Percentiles rank a stretch among this genome's conserved stretches.
These are phyloP conservation scores for Stegana nigrithorax DNA, from an alignment of 2,888 invertebrate genomes.

Conservation along the genomic window DNA sequence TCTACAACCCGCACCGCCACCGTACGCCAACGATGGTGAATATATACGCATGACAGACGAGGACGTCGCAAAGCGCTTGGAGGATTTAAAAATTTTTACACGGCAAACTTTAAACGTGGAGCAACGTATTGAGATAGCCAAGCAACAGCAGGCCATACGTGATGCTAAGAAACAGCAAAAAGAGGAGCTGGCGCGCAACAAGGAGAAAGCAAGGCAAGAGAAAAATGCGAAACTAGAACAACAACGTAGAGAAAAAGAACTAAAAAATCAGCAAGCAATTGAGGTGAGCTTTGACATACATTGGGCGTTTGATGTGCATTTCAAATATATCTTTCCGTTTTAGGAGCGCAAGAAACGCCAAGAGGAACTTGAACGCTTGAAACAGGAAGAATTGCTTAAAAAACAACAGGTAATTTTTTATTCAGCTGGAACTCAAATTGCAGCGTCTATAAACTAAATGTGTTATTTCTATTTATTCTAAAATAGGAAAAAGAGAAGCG, in stretches of 20 bases:
- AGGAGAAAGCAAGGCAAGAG: slow-evolving; percentile 73
- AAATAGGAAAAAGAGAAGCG: slow-evolving; percentile 89
- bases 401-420: slow-evolving; percentile 82
- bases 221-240: slow-evolving; percentile 86
- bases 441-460: slow-evolving; percentile 37
- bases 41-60: slow-evolving; percentile 82
- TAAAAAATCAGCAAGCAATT: slow-evolving; percentile 84
- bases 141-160: slow-evolving; percentile 78
- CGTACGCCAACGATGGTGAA: slow-evolving; percentile 76
- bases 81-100: slow-evolving; percentile 76
- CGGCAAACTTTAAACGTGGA: slow-evolving; percentile 78
- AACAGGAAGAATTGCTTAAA: slow-evolving; percentile 85
- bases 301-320: no score
- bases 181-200: slow-evolving; percentile 72
- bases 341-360: slow-evolving; percentile 88
- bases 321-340: slow-evolving; percentile 9
- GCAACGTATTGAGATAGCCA: slow-evolving; percentile 80
- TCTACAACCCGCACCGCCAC: slow-evolving; percentile 79
- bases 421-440: no score
- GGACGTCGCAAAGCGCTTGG: slow-evolving; percentile 82
- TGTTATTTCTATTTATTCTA: slow-evolving; percentile 63
- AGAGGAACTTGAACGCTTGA: slow-evolving; percentile 86
- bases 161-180: slow-evolving; percentile 82
- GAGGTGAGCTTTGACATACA: no score
- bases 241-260: slow-evolving; percentile 83